Conservation (phyloP, 2,113 vertebrate genomes). For the Telmatochromis bifrenatus region DNA sequence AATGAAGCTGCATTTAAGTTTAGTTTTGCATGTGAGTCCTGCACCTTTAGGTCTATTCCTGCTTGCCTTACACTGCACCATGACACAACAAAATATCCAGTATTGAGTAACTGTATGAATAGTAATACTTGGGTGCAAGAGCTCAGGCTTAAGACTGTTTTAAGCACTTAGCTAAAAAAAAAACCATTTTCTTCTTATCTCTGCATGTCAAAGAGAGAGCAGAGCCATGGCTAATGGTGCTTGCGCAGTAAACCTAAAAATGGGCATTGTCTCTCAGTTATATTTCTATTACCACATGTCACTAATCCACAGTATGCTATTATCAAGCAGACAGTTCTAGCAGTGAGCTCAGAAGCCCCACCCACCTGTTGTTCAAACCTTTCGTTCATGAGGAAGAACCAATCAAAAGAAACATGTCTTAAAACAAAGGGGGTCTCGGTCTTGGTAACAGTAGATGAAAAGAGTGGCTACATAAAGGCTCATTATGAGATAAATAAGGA, state of each 20-base stretch:
- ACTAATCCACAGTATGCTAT: neutral
- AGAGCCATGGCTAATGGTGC: neutral
- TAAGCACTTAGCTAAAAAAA: neutral
- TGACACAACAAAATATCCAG: neutral
- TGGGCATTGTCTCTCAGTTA: neutral
- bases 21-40: neutral
- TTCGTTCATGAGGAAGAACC: neutral
- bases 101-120: neutral
- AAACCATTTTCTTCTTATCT: neutral
- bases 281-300: neutral
- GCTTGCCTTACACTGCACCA: neutral
- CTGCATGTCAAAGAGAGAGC: neutral
- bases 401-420: neutral
- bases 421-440: neutral
- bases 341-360: neutral
- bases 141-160: neutral
- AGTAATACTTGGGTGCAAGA: neutral
- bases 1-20: neutral
- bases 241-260: neutral
- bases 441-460: neutral
- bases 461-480: neutral
- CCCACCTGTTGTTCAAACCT: neutral
- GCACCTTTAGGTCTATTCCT: neutral
- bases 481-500: neutral
- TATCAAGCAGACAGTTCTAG: neutral